Conservation (phyloP, 1,140 invertebrate species). For the Mamestra configurata region DNA sequence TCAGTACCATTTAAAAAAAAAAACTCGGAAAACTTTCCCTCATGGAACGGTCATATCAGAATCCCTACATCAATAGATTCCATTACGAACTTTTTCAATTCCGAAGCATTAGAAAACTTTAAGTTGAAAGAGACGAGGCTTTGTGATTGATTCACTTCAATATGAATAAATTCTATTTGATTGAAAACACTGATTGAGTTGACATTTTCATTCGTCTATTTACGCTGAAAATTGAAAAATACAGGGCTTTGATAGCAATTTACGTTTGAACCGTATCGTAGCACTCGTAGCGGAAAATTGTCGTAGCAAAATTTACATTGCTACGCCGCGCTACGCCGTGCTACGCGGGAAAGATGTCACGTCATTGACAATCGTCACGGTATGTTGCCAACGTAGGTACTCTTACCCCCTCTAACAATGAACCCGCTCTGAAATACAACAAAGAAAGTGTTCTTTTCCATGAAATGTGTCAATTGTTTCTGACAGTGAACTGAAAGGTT, state of each 20-base stretch:
- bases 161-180: conserved; percentile 19
- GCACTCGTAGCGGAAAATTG: conserved; percentile 27
- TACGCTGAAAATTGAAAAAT: background rate
- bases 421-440: background rate
- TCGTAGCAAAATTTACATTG: conserved; percentile 21
- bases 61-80: conserved; percentile 9
- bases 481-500: background rate
- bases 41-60: background rate
- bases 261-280: background rate
- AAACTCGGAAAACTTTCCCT: background rate
- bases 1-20: background rate
- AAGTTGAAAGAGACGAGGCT: background rate
- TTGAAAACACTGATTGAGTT: conserved; percentile 23
- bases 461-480: conserved; percentile 19
- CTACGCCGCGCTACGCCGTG: background rate
- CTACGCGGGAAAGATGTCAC: conserved; percentile 28
- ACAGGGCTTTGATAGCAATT: background rate
- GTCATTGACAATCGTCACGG: conserved; percentile 26
- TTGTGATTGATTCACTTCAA: background rate
- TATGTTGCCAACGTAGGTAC: background rate
- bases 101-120: conserved; percentile 16
- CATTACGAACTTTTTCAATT: conserved; percentile 29
- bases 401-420: background rate
- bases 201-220: conserved; percentile 12
- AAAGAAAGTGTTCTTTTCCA: conserved; percentile 21